These are phyloP conservation scores for Phycodurus eques DNA, from an alignment of 2,113 vertebrate species.

Conservation along the genomic window DNA sequence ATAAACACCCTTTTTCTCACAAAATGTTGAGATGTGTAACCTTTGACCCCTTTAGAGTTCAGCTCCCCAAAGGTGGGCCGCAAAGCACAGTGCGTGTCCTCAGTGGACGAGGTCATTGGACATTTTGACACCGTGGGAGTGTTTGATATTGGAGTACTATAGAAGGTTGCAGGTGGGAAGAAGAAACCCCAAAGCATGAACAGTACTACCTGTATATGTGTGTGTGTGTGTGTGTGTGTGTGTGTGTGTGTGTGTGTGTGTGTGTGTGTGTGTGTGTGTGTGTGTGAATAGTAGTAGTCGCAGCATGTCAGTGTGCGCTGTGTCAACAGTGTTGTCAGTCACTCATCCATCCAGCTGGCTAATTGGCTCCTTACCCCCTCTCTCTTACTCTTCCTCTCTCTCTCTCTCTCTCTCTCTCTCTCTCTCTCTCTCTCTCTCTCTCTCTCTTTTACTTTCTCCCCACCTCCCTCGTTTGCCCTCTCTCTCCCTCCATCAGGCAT, in stretches of 20 bases:
- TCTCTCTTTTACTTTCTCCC: conserved; percentile 43
- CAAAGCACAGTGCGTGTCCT: conserved; percentile 16
- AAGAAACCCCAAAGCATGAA: conserved; percentile 41
- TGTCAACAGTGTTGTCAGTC: conserved; percentile 97
- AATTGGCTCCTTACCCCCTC: conserved; percentile 99
- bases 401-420: conserved; percentile 56
- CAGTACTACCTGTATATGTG: conserved; percentile 13
- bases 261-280: conserved; percentile 17
- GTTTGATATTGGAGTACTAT: conserved; percentile 21
- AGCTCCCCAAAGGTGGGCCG: background rate
- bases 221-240: conserved; percentile 15
- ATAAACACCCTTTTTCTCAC: conserved; percentile 3
- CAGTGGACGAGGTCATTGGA: conserved; percentile 52
- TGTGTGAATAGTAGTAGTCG: background rate
- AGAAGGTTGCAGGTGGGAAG: conserved; percentile 46
- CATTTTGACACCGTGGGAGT: conserved; percentile 27
- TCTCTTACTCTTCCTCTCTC: conserved; percentile 78
- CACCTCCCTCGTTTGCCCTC: conserved; percentile 80
- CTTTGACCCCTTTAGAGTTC: conserved; percentile 37
- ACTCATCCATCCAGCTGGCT: conserved; percentile 99
- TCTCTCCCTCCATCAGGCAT: conserved; percentile 97
- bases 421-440: conserved; percentile 81
- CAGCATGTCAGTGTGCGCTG: conserved; percentile 29
- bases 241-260: conserved; percentile 25
- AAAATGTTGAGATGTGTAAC: conserved; percentile 15